Evolutionary conservation across 1,140 invertebrate species (phyloP).

Genomic region (Oreohelix idahoensis): DNA sequence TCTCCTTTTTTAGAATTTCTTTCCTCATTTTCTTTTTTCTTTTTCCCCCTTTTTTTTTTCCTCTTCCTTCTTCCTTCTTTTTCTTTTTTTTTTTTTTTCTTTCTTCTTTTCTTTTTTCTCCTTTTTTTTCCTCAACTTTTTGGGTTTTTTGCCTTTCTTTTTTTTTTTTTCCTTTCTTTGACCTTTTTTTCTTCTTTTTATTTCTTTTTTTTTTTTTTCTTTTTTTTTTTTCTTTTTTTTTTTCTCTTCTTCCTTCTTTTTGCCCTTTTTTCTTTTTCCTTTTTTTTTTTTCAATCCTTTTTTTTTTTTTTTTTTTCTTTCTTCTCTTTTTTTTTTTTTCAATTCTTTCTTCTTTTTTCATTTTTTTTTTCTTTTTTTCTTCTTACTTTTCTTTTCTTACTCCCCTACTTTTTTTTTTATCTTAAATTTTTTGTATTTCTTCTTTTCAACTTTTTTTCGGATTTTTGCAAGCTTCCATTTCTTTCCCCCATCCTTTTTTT

Average conservation of each 20-base stretch:
- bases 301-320: not conserved
- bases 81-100: not conserved
- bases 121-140: slow-evolving; percentile 5
- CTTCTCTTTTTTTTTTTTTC: not conserved
- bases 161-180: slow-evolving; percentile 1
- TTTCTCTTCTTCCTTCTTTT: not conserved
- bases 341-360: not conserved
- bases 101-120: not conserved
- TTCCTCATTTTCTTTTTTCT: not conserved
- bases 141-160: not conserved
- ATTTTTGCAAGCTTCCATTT: too few relatives aligned
- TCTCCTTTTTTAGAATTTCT: not conserved
- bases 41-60: slow-evolving; percentile 12
- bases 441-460: too few relatives aligned
- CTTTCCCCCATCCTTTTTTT: too few relatives aligned
- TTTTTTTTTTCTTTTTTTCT: too few relatives aligned
- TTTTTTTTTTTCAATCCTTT: not conserved
- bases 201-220: not conserved
- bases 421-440: too few relatives aligned
- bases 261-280: not conserved
- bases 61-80: slow-evolving; percentile 8
- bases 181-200: not conserved
- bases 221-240: not conserved
- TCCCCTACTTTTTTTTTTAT: too few relatives aligned
- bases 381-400: too few relatives aligned